A percentile compares a stretch with the other conserved stretches of the same genome.
Conservation (phyloP, 1,140 invertebrate genomes). For the Parasteatoda tepidariorum region DNA sequence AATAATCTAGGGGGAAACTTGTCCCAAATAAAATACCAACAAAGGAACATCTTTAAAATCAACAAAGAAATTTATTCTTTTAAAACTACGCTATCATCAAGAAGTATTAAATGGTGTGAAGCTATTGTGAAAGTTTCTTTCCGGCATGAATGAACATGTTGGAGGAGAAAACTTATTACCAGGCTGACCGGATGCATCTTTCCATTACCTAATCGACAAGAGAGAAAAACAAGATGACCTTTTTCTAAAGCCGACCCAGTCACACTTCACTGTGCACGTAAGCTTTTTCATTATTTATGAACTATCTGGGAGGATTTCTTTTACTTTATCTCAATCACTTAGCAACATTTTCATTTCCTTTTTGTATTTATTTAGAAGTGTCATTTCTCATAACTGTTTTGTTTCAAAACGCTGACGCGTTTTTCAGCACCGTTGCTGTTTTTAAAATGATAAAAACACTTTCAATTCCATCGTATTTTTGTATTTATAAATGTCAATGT, state of each 20-base stretch:
- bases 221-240: constrained; percentile 43
- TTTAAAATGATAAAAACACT: background rate
- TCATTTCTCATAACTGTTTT: background rate
- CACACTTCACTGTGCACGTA: constrained; percentile 30
- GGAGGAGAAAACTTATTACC: constrained; percentile 31
- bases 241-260: constrained; percentile 38
- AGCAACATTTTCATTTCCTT: constrained; percentile 27
- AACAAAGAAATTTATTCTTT: no score
- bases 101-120: background rate
- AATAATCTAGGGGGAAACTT: no score
- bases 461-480: background rate
- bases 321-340: constrained; percentile 45
- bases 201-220: constrained; percentile 56
- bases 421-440: constrained; percentile 27
- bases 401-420: constrained; percentile 30
- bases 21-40: no score
- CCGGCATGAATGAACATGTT: background rate
- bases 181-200: constrained; percentile 38
- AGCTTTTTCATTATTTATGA: constrained; percentile 59
- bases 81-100: no score
- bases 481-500: no score
- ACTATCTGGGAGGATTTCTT: constrained; percentile 37
- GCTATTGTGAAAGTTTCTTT: background rate
- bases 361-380: background rate
- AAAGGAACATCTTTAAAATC: no score